phyloP scores from a whole-genome alignment of 2,888 invertebrate genomes.

The Bombyx huttoni region DNA sequence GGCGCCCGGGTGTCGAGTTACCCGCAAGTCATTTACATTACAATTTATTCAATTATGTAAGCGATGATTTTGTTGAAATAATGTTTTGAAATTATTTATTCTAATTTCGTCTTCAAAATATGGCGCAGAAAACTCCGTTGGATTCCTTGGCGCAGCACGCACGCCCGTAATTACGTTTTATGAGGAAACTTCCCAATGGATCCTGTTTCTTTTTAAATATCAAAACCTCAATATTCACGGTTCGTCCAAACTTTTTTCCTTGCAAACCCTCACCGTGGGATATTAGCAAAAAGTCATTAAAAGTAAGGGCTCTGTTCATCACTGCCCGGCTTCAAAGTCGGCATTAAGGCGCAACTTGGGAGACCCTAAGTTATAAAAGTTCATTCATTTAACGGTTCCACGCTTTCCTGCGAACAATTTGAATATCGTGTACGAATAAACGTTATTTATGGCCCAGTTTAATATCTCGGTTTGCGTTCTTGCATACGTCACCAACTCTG shows the following conservation, averaged over 20 bases:
- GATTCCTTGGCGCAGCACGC: background rate
- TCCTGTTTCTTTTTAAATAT: conserved; percentile 15
- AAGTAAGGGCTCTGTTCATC: conserved; percentile 68
- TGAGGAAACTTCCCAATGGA: conserved; percentile 1
- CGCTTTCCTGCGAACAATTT: conserved; percentile 48
- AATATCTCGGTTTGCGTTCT: conserved; percentile 1
- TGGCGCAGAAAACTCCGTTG: background rate
- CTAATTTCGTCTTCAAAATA: background rate
- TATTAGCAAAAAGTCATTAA: conserved; percentile 73
- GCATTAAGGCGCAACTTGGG: conserved; percentile 52
- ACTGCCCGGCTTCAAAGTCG: conserved; percentile 54
- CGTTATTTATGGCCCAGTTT: conserved; percentile 5
- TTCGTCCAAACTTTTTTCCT: conserved; percentile 37
- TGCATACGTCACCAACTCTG: background rate
- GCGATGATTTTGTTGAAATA: background rate
- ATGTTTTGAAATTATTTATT: background rate
- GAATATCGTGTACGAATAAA: conserved; percentile 17
- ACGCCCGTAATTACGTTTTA: conserved; percentile 1
- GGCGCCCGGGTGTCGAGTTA: conserved; percentile 1
- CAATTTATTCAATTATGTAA: background rate
- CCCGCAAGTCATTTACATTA: conserved; percentile 3
- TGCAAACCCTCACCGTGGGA: conserved; percentile 44
- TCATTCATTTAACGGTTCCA: conserved; percentile 69
- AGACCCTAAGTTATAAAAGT: conserved; percentile 66
- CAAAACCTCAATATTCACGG: conserved; percentile 30